phyloP scores from a whole-genome alignment of 2,888 invertebrate species.

The Phyto melanocephala region DNA sequence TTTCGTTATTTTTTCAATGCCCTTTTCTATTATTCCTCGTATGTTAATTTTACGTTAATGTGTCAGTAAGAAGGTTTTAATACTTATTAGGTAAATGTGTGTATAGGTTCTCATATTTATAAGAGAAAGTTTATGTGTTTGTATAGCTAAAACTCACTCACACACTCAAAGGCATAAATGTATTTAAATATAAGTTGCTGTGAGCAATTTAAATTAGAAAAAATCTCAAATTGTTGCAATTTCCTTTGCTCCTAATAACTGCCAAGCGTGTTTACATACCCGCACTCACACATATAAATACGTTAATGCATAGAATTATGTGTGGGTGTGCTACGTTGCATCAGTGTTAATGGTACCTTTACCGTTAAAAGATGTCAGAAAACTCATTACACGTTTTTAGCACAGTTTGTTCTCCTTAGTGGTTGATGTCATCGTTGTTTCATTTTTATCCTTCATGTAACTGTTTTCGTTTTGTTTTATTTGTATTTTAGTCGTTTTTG shows the following conservation, averaged over 20 bases:
- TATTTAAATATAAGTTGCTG: conserved; percentile 19
- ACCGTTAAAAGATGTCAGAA: conserved; percentile 52
- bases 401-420: conserved; percentile 46
- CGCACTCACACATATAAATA: not conserved
- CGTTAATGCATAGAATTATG: not conserved
- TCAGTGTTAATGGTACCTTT: conserved; percentile 27
- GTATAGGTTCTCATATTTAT: not conserved
- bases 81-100: not conserved
- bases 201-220: conserved; percentile 38
- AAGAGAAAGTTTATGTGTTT: conserved; percentile 27
- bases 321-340: not conserved
- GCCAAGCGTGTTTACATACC: conserved; percentile 23
- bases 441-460: conserved; percentile 17
- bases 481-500: conserved; percentile 46
- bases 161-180: not conserved
- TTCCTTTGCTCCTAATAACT: conserved; percentile 56
- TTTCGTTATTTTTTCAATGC: too few relatives aligned
- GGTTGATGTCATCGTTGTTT: not conserved
- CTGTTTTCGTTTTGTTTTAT: conserved; percentile 15
- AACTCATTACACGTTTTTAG: conserved; percentile 64
- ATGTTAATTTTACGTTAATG: not conserved
- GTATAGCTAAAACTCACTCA: not conserved
- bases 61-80: not conserved
- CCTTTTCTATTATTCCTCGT: not conserved
- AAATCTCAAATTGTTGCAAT: conserved; percentile 62